phyloP scores from a whole-genome alignment of 1,140 invertebrate genomes.

The Drosophila pseudoobscura region DNA sequence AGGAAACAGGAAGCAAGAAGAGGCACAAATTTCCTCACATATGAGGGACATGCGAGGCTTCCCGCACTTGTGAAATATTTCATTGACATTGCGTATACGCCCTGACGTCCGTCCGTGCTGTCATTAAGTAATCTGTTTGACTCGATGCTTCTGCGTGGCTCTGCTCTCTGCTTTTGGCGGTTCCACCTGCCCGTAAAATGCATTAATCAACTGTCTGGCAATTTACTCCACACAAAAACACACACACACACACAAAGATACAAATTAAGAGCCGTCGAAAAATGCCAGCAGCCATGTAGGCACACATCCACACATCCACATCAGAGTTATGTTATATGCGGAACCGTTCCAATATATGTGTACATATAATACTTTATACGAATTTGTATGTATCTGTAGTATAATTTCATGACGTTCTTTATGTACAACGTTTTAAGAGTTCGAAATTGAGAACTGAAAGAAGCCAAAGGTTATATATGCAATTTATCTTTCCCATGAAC shows the following conservation, averaged over 20 bases:
- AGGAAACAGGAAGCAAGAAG: too few species aligned
- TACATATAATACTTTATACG: constrained; percentile 2
- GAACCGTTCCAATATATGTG: too few species aligned
- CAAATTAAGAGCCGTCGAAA: constrained; percentile 38
- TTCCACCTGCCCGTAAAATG: constrained; percentile 65
- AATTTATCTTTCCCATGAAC: too few species aligned
- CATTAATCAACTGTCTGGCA: constrained; percentile 76
- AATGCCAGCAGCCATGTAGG: constrained; percentile 8
- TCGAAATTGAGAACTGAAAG: constrained; percentile 20
- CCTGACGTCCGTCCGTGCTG: constrained; percentile 16
- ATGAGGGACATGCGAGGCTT: neutral
- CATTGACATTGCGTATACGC: constrained; percentile 76
- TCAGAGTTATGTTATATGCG: too few species aligned
- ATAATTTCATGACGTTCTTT: constrained; percentile 16
- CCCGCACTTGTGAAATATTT: constrained; percentile 51
- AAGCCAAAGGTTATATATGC: constrained; percentile 3
- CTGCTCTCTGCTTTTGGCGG: neutral
- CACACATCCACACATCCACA: neutral
- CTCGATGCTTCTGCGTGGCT: constrained; percentile 10
- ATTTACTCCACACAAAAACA: constrained; percentile 50
- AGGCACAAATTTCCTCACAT: constrained; percentile 6
- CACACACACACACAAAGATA: constrained; percentile 19
- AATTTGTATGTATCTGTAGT: constrained; percentile 1
- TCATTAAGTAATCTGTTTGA: constrained; percentile 69
- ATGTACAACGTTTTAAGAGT: constrained; percentile 17